Percentiles rank a stretch among this genome's conserved stretches.
Evolutionary conservation across 2,113 vertebrate species (phyloP).

Genomic region (Bubalus kerabau): DNA sequence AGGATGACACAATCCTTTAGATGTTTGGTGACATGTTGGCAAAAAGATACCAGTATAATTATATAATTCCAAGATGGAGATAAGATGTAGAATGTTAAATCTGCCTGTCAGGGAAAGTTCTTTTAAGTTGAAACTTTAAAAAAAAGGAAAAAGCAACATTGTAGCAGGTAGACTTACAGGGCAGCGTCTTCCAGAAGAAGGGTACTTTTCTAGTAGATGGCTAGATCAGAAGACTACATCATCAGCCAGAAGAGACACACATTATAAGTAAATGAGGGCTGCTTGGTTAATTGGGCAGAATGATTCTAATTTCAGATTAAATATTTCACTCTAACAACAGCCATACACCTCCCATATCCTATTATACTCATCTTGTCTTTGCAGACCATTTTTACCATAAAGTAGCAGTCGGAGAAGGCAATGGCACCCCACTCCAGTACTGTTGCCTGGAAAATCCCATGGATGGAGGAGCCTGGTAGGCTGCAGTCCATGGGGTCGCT

Average conservation of each 20-base stretch:
- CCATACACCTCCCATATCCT: not conserved
- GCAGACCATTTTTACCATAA: constrained; percentile 8
- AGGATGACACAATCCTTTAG: not conserved
- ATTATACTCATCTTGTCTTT: not conserved
- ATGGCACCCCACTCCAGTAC: no score
- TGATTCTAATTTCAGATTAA: not conserved
- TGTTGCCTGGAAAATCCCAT: no score
- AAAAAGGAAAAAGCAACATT: not conserved
- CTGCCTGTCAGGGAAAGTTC: not conserved
- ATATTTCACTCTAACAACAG: not conserved
- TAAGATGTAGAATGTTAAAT: not conserved
- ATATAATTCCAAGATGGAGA: not conserved
- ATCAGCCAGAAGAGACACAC: not conserved
- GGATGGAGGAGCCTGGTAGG: no score
- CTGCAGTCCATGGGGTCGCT: no score
- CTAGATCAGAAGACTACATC: not conserved
- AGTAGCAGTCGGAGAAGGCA: not conserved
- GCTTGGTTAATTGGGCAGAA: not conserved
- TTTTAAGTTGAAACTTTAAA: not conserved
- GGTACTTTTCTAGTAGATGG: not conserved
- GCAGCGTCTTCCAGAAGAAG: not conserved
- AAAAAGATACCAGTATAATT: not conserved
- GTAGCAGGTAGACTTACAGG: not conserved
- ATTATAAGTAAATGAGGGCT: not conserved
- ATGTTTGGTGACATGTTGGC: not conserved